Conservation (phyloP, 2,113 vertebrate genomes). For the Protobothrops mucrosquamatus region DNA sequence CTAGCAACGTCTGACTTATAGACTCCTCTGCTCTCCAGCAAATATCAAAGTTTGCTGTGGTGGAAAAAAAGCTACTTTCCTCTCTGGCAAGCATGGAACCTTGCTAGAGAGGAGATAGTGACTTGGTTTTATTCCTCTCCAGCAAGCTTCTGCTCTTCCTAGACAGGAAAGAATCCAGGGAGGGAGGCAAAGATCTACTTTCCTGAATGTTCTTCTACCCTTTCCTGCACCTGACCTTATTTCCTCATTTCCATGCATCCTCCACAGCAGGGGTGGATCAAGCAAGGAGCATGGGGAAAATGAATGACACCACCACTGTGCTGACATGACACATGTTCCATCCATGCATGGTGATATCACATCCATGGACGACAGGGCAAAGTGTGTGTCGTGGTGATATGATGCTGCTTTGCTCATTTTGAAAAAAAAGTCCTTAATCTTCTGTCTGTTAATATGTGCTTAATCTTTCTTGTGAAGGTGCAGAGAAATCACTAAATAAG, state of each 20-base stretch:
- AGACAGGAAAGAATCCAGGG: neutral
- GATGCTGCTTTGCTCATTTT: neutral
- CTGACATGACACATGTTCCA: neutral
- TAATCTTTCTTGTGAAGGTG: neutral
- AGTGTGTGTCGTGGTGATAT: neutral
- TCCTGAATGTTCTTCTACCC: neutral
- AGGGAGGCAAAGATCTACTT: neutral
- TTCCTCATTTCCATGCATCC: neutral
- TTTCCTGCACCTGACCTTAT: neutral
- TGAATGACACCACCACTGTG: neutral
- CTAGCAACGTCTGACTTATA: neutral
- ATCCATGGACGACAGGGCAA: neutral
- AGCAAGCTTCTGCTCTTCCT: neutral
- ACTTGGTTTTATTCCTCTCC: neutral
- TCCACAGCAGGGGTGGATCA: neutral
- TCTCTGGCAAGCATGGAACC: neutral
- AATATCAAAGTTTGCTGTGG: neutral
- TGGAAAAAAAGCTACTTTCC: neutral
- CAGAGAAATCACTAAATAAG: neutral
- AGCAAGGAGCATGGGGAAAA: neutral
- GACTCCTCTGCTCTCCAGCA: neutral
- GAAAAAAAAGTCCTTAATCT: neutral
- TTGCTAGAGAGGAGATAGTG: neutral
- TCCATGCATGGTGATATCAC: neutral
- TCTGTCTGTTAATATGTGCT: neutral